Evolutionary conservation across 1,140 invertebrate species (phyloP).

Genomic region (Drosophila sp.): DNA sequence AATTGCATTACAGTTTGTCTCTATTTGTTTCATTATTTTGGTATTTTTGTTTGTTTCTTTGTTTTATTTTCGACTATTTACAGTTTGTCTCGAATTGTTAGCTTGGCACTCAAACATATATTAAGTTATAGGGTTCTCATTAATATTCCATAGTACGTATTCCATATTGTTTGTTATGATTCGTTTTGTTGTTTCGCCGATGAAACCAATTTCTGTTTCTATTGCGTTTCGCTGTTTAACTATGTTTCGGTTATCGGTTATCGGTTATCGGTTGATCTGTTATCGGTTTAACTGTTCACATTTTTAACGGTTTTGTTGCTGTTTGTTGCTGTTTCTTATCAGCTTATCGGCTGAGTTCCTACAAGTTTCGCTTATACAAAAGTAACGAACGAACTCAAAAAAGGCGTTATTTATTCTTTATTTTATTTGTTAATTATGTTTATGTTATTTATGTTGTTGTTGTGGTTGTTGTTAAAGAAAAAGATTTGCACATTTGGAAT

Average conservation of each 20-base stretch:
- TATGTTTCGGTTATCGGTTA: slow-evolving; percentile 24
- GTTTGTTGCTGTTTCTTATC: background rate
- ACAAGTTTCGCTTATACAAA: slow-evolving; percentile 73
- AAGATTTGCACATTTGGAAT: slow-evolving; percentile 37
- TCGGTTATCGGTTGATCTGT: slow-evolving; percentile 24
- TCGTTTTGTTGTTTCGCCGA: slow-evolving; percentile 59
- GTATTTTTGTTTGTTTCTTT: slow-evolving; percentile 23
- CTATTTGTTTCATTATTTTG: background rate
- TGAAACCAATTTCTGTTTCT: slow-evolving; percentile 74
- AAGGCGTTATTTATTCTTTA: slow-evolving; percentile 54
- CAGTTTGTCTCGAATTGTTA: slow-evolving; percentile 77
- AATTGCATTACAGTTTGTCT: slow-evolving; percentile 6
- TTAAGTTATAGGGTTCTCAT: slow-evolving; percentile 53
- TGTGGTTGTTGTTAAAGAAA: slow-evolving; percentile 24
- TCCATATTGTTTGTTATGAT: slow-evolving; percentile 45
- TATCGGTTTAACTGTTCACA: slow-evolving; percentile 27
- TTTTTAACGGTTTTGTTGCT: slow-evolving; percentile 3
- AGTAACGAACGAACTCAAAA: slow-evolving; percentile 64
- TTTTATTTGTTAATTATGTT: slow-evolving; percentile 11
- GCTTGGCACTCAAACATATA: slow-evolving; percentile 83
- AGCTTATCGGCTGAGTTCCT: slow-evolving; percentile 51
- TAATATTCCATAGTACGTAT: slow-evolving; percentile 31
- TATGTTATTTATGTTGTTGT: slow-evolving; percentile 14
- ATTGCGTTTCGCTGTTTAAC: slow-evolving; percentile 27
- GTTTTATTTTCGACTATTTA: slow-evolving; percentile 51